These are phyloP conservation scores for Ips nitidus DNA, from an alignment of 1,140 invertebrate species.

Conservation along the genomic window DNA sequence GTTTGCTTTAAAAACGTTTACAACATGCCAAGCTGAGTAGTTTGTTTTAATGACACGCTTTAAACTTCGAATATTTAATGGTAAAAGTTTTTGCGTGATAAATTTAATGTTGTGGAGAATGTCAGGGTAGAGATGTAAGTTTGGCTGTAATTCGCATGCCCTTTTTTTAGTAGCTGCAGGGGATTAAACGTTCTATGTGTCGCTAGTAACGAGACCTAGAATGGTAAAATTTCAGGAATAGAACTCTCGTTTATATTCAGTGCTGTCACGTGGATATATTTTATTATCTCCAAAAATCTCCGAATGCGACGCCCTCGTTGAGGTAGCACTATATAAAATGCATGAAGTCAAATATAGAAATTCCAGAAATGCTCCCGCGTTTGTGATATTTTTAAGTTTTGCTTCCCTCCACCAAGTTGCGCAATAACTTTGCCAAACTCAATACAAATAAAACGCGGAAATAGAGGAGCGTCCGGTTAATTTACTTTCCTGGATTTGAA, in stretches of 20 bases:
- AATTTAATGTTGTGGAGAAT: conserved; percentile 11
- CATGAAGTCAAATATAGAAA: conserved; percentile 13
- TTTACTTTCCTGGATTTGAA: neutral
- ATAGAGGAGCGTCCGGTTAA: neutral
- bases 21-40: conserved; percentile 6
- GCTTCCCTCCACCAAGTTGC: too few species aligned
- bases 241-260: conserved; percentile 7
- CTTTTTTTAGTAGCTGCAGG: too few species aligned
- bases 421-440: too few species aligned
- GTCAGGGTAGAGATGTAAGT: too few species aligned
- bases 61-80: conserved; percentile 18
- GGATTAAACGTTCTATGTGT: too few species aligned
- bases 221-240: conserved; percentile 7
- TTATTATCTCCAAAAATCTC: conserved; percentile 12
- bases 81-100: conserved; percentile 10
- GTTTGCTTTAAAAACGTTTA: conserved; percentile 14
- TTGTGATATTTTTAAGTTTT: neutral
- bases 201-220: neutral
- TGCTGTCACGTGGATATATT: conserved; percentile 10
- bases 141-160: too few species aligned
- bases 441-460: neutral
- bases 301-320: conserved; percentile 2
- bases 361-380: neutral
- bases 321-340: conserved; percentile 17
- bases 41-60: conserved; percentile 18